Percentiles rank a stretch among this genome's conserved stretches.
These are phyloP conservation scores for Philypnodon macrostomus DNA, from an alignment of 2,797 vertebrate species.

Conservation along the genomic window DNA sequence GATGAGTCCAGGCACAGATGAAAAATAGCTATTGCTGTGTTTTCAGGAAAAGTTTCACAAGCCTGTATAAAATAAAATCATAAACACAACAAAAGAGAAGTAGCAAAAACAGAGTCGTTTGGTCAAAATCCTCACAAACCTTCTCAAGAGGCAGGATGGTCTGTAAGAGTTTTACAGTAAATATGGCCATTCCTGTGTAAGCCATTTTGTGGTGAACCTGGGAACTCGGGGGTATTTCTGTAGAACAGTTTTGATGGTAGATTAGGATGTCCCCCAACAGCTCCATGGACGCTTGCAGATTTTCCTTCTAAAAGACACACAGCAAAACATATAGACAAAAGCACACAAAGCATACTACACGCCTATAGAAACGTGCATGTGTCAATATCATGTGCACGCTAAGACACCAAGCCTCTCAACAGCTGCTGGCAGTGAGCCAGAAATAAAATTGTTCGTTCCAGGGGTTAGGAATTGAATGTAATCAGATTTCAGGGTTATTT, in stretches of 20 bases:
- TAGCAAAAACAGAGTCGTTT: background rate
- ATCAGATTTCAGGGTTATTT: constrained; percentile 78
- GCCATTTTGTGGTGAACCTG: constrained; percentile 85
- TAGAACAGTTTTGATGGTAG: constrained; percentile 73
- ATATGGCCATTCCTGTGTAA: constrained; percentile 82
- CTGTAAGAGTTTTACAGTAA: constrained; percentile 86
- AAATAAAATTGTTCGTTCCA: constrained; percentile 63
- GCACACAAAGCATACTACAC: constrained; percentile 25
- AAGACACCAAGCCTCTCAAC: constrained; percentile 20
- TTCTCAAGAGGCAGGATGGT: constrained; percentile 90
- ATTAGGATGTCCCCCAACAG: constrained; percentile 84
- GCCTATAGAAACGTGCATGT: constrained; percentile 3
- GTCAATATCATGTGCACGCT: constrained; percentile 22
- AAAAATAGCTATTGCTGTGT: constrained; percentile 80
- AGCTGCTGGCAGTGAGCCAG: constrained; percentile 50
- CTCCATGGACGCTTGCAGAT: constrained; percentile 81
- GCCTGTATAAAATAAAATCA: constrained; percentile 70
- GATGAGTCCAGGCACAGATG: constrained; percentile 86
- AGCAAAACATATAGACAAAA: constrained; percentile 45
- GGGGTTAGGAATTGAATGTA: constrained; percentile 68
- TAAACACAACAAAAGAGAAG: background rate
- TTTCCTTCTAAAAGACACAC: constrained; percentile 81
- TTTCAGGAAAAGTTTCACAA: constrained; percentile 80
- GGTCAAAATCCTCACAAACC: constrained; percentile 46
- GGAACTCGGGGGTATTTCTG: constrained; percentile 69